Evolutionary conservation across 2,888 invertebrate species (phyloP).

Genomic region (Sarcophaga caerulescens): DNA sequence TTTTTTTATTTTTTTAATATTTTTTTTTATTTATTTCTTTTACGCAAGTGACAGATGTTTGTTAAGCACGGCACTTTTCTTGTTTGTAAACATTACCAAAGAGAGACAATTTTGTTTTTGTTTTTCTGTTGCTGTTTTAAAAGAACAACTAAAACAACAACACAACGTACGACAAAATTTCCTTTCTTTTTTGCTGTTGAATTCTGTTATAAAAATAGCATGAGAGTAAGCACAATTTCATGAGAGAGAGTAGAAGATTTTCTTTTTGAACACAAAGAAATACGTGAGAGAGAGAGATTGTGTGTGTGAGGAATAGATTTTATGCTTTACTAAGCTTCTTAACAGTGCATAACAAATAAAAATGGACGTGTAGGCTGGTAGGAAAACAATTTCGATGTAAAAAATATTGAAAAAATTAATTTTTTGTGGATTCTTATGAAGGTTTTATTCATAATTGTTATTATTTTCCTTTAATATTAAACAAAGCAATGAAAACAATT

Average conservation of each 20-base stretch:
- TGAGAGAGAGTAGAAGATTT: no score
- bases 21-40: not conserved
- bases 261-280: no score
- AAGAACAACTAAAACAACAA: not conserved
- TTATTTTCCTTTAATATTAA: no score
- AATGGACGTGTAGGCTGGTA: constrained; percentile 22
- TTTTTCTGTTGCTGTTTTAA: not conserved
- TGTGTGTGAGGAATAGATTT: not conserved
- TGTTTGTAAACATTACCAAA: not conserved
- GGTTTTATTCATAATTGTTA: no score
- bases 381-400: not conserved
- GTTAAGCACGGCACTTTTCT: not conserved
- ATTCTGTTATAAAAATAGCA: not conserved
- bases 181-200: no score
- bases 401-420: no score
- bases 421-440: no score
- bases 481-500: no score
- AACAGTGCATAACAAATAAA: not conserved
- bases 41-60: not conserved
- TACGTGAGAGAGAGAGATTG: constrained; percentile 10
- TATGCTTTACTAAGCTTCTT: not conserved
- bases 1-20: not conserved
- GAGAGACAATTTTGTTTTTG: not conserved
- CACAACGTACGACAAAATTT: no score
- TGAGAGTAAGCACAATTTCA: no score